Base-by-base conservation (phyloP, 2,113 vertebrate species). In the Brienomyrus brachyistius region DNA sequence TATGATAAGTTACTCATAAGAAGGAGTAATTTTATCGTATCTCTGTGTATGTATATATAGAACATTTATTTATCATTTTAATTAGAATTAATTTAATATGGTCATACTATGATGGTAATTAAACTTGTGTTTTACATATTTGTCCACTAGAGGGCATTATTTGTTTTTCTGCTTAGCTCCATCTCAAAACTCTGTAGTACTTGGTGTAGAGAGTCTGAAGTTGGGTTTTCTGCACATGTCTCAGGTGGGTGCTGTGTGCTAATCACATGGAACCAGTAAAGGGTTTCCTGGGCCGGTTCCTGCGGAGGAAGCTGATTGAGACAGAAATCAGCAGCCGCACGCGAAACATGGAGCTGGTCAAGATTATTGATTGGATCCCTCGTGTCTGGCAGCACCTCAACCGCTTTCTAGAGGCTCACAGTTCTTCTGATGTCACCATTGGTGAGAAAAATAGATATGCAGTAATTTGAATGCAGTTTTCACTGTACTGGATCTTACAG, bases 381-480 rank as follows among this genome's bases (percentile, higher is more conserved):
- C 97, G 97, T 80, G 97, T 99, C 87, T 99, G 98, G 98, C 97
- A 99, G 90, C 98, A 99, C 92, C 97, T 99, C 88, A 99, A 99
- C 96, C 97, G 97, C 88, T 99, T 99, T 95, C 94, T 99, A 94
- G 98, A 99, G 95, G 96, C 97, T 0, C 98, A 99, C 95, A 99
- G 98, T 96, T 99, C 98, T 90, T 99, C 98, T 0, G 98, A 99
- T 9, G 98, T 99, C 93, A 99, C 98, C 93, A 99, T 99, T 17
- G 98, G 98, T 99, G 92, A 95, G 95, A 93, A 77, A 50, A 83
- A 74, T 7, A 52, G 40, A 59, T 47, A 9, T 86, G n/a, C 50
- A 51, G n/a, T 54, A 8, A 54, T 70, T 21, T 40, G 21, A 84
- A 84, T 84, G 21, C 40, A 10, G 70, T 27, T 27, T 66, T 66